Evolutionary conservation across 2,797 vertebrate species (phyloP), one percentile per base, ranked within the genome.

Genomic region (Pangasius djambal): DNA sequence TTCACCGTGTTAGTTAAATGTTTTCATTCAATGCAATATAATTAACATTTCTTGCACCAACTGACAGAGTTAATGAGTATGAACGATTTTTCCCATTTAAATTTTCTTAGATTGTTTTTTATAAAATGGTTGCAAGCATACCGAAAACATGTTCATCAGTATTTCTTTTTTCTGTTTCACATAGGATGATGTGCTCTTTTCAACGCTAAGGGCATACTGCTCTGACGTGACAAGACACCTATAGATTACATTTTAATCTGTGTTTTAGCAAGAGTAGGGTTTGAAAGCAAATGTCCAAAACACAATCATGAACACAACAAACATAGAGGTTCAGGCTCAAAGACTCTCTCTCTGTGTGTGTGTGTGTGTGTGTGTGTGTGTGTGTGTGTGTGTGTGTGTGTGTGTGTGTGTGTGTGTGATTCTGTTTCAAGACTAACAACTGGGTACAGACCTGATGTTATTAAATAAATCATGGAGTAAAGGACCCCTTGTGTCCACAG

Each of bases 391-490:
- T 44, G 44, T 44, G 44, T 44, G 44, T 44, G 44, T 44, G 48
- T 48, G 48, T 48, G 7, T 48, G 48, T n/a, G 48, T 1, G 16
- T 18, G 28, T 10, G 31, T 37, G 8, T 34, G 22, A 61, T 61
- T 61, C 34, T 82, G 34, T 40, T 82, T 81, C 52, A 34, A 82
- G 20, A 20, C 79, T 61, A 61, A 83, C 57, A 65, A 75, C 87
- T 79, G 88, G 67, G 40, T 92, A 90, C 89, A 90, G 91, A 90
- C 91, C 89, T 90, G 52, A 85, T 90, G 88, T 84, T 63, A 91
- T 91, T 85, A 28, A 90, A 94, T 95, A 90, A 92, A 93, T 90
- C 59, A 92, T 89, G 70, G 90, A 91, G 34, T 89, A 82, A 78
- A n/a, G 74, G 69, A 87, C 91, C 86, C 63, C 89, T 92, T 31